Evolutionary conservation across 2,797 vertebrate genomes (phyloP), one percentile per base, ranked within the genome.

Genomic region (Hephaestus fuliginosus): DNA sequence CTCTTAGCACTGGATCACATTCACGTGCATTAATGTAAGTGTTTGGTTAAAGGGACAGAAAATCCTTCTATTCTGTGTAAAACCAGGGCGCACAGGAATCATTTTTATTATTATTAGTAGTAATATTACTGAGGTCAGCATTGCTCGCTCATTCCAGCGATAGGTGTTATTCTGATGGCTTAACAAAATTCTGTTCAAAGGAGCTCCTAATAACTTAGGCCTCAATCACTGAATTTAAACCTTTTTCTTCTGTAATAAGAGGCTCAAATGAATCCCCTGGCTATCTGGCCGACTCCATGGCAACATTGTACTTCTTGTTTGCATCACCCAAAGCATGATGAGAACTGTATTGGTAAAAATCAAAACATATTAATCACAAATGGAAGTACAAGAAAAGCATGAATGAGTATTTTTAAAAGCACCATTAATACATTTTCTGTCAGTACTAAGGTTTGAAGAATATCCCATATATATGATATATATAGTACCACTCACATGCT

Each of bases 261-360:
- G 2, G 20, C 33, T 15, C n/a, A 52, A n/a, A 33, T 44, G 7
- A 72, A 36, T 36, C 33, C 36, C 8, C 2, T 44, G 55, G 14
- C 39, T n/a, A 13, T 49, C 53, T 52, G 0, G 0, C 20, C 44
- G 43, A 70, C 58, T 82, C 60, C 53, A 53, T 77, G 41, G 33
- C 14, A 66, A 55, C 58, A 43, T 36, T 41, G 10, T 58, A n/a
- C 39, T 15, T 80, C 30, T 57, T 62, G 13, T 41, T 69, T 70
- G 30, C 57, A 44, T 72, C 25, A 30, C 14, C 30, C 25, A 63
- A 70, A 62, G 46, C 53, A 76, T 33, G 8, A 62, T 25, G 41
- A 52, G 4, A 28, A 41, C 11, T 64, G 18, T 55, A 76, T 11
- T 58, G 22, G 30, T 52, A 70, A 63, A 51, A 56, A 53, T 49